phyloP scores from a whole-genome alignment of 2,113 vertebrate species.

The Phyllostomus discolor region DNA sequence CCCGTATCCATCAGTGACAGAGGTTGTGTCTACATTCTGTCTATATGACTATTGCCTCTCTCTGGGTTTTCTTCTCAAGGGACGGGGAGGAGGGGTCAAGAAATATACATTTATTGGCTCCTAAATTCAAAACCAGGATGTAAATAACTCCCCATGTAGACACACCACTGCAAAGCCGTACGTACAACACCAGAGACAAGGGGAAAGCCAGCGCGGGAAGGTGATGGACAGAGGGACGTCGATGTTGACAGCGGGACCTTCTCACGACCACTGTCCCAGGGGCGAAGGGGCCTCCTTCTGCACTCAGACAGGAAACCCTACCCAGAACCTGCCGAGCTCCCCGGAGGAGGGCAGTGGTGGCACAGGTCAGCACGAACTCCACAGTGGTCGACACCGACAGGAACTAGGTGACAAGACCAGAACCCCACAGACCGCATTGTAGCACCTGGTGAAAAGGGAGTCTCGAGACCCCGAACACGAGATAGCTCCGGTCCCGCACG shows the following conservation, averaged over 20 bases:
- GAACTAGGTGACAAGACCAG: neutral
- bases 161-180: neutral
- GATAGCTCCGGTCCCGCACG: too few relatives aligned
- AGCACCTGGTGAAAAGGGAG: neutral
- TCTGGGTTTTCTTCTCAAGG: neutral
- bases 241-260: neutral
- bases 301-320: fast-evolving
- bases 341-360: neutral
- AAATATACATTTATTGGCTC: neutral
- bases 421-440: neutral
- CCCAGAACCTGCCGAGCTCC: neutral
- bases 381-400: neutral
- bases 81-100: neutral
- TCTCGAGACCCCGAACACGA: neutral
- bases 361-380: neutral
- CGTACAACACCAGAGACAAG: neutral
- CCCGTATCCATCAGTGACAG: too few relatives aligned
- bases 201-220: fast-evolving
- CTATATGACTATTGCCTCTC: neutral
- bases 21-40: neutral
- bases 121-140: neutral
- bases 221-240: neutral
- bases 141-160: neutral
- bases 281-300: fast-evolving
- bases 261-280: neutral